Evolutionary conservation across 1,140 invertebrate genomes (phyloP).

Genomic region (Hestina assimilis): DNA sequence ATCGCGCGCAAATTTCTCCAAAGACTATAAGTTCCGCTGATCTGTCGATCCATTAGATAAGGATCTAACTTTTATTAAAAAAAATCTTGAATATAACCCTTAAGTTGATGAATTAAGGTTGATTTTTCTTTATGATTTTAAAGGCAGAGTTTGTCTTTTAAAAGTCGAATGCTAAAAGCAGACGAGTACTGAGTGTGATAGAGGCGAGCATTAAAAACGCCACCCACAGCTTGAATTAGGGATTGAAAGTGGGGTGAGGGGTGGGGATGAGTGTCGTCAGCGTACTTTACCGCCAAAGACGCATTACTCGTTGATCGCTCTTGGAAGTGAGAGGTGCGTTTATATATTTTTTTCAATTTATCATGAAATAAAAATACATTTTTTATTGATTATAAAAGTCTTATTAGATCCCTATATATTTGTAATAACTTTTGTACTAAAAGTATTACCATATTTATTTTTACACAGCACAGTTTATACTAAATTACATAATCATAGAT

Average conservation of each 20-base stretch:
- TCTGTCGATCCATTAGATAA: slow-evolving; percentile 61
- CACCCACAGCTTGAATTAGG: slow-evolving; percentile 37
- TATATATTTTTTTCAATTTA: too few relatives aligned
- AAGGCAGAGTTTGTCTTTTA: slow-evolving; percentile 55
- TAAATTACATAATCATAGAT: too few relatives aligned
- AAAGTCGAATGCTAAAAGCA: slow-evolving; percentile 47
- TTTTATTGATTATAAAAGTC: too few relatives aligned
- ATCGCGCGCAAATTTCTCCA: slow-evolving; percentile 56
- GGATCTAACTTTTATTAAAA: slow-evolving; percentile 49
- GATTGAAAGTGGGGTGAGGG: slow-evolving; percentile 22
- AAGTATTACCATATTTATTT: too few relatives aligned
- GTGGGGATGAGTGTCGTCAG: slow-evolving; percentile 45
- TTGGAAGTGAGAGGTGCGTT: slow-evolving; percentile 30
- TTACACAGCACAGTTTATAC: too few relatives aligned
- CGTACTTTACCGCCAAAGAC: slow-evolving; percentile 40
- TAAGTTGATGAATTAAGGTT: slow-evolving; percentile 34
- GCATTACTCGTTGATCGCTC: slow-evolving; percentile 46
- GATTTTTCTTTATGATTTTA: slow-evolving; percentile 29
- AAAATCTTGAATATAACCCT: slow-evolving; percentile 31
- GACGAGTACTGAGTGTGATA: slow-evolving; percentile 49
- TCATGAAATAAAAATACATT: too few relatives aligned
- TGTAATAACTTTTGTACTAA: too few relatives aligned
- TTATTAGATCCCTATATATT: too few relatives aligned
- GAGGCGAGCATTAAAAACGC: slow-evolving; percentile 61
- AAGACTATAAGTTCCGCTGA: slow-evolving; percentile 62